phyloP scores from a whole-genome alignment of 2,797 vertebrate species.

The Heterohyrax brucei region DNA sequence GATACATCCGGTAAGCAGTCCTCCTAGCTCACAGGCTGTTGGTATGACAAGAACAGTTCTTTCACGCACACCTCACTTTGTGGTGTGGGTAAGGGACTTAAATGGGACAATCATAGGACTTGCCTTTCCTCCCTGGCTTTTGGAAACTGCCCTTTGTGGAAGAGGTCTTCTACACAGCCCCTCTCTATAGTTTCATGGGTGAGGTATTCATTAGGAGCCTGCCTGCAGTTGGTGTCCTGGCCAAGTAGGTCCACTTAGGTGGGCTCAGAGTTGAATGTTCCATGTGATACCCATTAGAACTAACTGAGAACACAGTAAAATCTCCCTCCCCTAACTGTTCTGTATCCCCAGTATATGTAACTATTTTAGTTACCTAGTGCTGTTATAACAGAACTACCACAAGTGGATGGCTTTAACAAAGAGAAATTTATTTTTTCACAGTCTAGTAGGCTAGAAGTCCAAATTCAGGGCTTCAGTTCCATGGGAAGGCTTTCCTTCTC shows the following conservation, averaged over 20 bases:
- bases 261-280: neutral
- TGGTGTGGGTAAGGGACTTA: neutral
- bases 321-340: neutral
- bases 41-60: neutral
- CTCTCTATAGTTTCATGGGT: neutral
- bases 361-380: neutral
- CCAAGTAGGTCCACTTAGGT: too few species aligned
- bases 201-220: neutral
- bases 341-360: neutral
- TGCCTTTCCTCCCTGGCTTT: neutral
- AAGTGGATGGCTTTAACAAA: too few species aligned
- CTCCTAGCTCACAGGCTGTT: neutral
- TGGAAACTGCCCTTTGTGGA: neutral
- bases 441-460: too few species aligned
- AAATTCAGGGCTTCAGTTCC: too few species aligned
- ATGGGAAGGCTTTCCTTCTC: too few species aligned
- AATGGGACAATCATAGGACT: neutral
- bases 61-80: neutral
- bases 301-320: neutral
- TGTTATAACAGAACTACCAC: too few species aligned
- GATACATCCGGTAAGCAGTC: neutral
- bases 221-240: too few species aligned
- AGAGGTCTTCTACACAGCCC: neutral
- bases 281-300: neutral
- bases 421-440: too few species aligned